A percentile compares a stretch with the other conserved stretches of the same genome.
Evolutionary conservation across 2,888 invertebrate genomes (phyloP).

Genomic region (Lamellibrachia columna): DNA sequence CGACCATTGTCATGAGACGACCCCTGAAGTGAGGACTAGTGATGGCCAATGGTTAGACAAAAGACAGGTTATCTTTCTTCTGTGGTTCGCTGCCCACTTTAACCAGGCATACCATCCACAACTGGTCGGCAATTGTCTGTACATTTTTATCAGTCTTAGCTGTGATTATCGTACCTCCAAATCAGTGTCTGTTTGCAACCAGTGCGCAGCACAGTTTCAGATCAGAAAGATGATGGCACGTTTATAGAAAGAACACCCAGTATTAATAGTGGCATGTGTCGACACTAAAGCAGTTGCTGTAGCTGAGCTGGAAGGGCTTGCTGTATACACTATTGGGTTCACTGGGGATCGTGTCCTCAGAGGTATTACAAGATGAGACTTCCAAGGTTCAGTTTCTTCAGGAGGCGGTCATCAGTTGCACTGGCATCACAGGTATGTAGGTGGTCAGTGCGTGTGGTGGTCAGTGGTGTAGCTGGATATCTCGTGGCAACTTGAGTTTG

Average conservation of each 20-base stretch:
- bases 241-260: neutral
- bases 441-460: neutral
- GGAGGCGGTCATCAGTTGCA: neutral
- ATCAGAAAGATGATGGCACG: neutral
- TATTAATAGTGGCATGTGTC: neutral
- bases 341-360: neutral
- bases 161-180: neutral
- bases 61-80: neutral
- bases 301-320: neutral
- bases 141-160: neutral
- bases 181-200: slow-evolving; percentile 11
- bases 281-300: neutral
- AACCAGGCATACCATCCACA: neutral
- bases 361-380: neutral
- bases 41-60: neutral
- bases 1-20: neutral
- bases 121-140: neutral
- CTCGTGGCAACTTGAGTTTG: neutral
- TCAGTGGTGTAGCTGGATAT: neutral
- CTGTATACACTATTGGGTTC: neutral
- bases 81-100: neutral
- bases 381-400: neutral
- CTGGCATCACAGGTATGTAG: neutral
- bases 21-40: neutral
- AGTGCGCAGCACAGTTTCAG: neutral